These are phyloP conservation scores for Salvelinus namaycush DNA, from an alignment of 2,113 vertebrate genomes.

Conservation along the genomic window DNA sequence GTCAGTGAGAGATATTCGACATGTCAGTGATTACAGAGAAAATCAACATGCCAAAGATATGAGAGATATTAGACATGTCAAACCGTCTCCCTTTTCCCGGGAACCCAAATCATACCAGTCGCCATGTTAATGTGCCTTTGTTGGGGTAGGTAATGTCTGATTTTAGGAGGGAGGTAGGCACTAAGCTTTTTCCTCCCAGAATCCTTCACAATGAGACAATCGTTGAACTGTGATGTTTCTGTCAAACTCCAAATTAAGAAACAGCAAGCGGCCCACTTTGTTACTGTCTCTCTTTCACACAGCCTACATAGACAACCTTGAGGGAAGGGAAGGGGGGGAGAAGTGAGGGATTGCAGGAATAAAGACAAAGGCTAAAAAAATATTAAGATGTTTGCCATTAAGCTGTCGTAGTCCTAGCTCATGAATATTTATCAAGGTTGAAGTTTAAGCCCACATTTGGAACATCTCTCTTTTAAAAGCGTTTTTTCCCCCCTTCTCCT, in stretches of 20 bases:
- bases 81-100: background rate
- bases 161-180: no score
- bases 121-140: background rate
- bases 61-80: background rate
- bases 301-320: background rate
- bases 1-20: no score
- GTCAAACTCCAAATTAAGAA: conserved; percentile 1
- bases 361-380: conserved; percentile 12
- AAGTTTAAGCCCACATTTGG: background rate
- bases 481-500: background rate
- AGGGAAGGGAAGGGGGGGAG: background rate
- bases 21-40: no score
- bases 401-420: conserved; percentile 11
- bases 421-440: conserved; percentile 24
- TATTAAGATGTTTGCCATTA: conserved; percentile 15
- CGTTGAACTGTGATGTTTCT: conserved; percentile 13
- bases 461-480: background rate
- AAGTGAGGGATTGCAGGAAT: background rate
- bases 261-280: background rate
- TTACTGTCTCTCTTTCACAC: background rate
- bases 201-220: conserved; percentile 10
- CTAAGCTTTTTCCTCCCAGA: background rate
- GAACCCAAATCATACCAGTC: background rate
- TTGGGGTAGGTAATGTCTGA: background rate
- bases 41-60: no score